Percentiles rank a stretch among this genome's conserved stretches.
These are phyloP conservation scores for Poeciliopsis occidentalis DNA, from an alignment of 2,113 vertebrate species.

Conservation along the genomic window DNA sequence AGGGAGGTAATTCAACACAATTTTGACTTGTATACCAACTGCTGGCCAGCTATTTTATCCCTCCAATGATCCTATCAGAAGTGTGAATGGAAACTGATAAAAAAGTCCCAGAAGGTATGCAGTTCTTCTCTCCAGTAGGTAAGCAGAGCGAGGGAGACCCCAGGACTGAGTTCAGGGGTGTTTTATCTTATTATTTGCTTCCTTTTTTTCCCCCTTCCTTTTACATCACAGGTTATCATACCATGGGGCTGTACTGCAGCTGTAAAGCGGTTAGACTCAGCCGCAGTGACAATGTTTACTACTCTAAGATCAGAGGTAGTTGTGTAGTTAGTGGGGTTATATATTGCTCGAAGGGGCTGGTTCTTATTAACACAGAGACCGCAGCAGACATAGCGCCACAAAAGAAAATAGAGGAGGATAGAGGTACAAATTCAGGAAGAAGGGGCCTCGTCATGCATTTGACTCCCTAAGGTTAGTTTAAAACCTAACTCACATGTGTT, in stretches of 20 bases:
- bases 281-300: slow-evolving; percentile 73
- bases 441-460: slow-evolving; percentile 4
- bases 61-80: slow-evolving; percentile 2
- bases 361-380: slow-evolving; percentile 69
- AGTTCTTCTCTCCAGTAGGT: background rate
- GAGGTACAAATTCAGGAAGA: slow-evolving; percentile 17
- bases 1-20: slow-evolving; percentile 6
- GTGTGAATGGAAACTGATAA: slow-evolving; percentile 12
- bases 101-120: background rate
- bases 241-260: slow-evolving; percentile 49
- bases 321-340: slow-evolving; percentile 73
- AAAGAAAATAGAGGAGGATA: slow-evolving; percentile 17
- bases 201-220: slow-evolving; percentile 1
- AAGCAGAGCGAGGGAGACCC: background rate
- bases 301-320: slow-evolving; percentile 72
- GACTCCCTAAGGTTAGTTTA: slow-evolving; percentile 13
- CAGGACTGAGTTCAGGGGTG: background rate
- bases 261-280: slow-evolving; percentile 61
- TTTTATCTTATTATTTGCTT: slow-evolving; percentile 5
- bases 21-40: slow-evolving; percentile 23
- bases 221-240: slow-evolving; percentile 69
- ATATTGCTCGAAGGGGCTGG: slow-evolving; percentile 63
- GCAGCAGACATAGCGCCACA: slow-evolving; percentile 32
- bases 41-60: background rate
- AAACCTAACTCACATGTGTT: background rate